These are phyloP conservation scores for Drosophila robusta DNA, from an alignment of 2,888 invertebrate genomes.

Conservation along the genomic window DNA sequence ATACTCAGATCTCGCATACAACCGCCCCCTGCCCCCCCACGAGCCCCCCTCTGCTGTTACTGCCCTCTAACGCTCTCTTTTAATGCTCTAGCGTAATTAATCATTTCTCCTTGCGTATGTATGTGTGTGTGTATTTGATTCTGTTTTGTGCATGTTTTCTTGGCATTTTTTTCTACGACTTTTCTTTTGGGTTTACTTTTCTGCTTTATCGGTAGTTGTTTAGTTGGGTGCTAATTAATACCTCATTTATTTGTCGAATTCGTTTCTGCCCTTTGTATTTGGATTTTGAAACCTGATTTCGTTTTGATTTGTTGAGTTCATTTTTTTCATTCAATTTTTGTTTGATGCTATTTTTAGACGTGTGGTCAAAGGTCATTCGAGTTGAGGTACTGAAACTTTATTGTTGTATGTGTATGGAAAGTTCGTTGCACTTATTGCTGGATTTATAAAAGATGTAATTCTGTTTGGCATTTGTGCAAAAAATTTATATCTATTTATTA, in stretches of 20 bases:
- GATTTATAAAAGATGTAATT: too few relatives aligned
- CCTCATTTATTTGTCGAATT: slow-evolving; percentile 65
- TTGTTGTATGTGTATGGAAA: neutral
- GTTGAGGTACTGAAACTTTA: neutral
- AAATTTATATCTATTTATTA: too few relatives aligned
- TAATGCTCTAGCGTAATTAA: slow-evolving; percentile 65
- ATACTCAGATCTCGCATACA: slow-evolving; percentile 64
- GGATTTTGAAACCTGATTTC: slow-evolving; percentile 33
- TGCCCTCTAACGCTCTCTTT: slow-evolving; percentile 5
- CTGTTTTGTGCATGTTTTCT: slow-evolving; percentile 41
- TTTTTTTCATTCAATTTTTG: slow-evolving; percentile 13
- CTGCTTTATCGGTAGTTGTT: slow-evolving; percentile 47
- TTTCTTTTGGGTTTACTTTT: slow-evolving; percentile 32
- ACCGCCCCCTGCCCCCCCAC: neutral
- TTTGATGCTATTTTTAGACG: neutral
- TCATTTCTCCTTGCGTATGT: slow-evolving; percentile 59
- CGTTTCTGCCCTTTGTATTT: slow-evolving; percentile 32
- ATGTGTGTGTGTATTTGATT: slow-evolving; percentile 11
- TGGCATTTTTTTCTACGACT: slow-evolving; percentile 19
- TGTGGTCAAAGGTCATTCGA: slow-evolving; percentile 21
- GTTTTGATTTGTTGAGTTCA: slow-evolving; percentile 33
- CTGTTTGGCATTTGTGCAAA: too few relatives aligned
- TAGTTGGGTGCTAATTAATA: slow-evolving; percentile 76
- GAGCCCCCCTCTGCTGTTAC: neutral
- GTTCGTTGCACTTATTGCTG: slow-evolving; percentile 18